Evolutionary conservation across 2,113 vertebrate species (phyloP).

Genomic region (Osmerus mordax): DNA sequence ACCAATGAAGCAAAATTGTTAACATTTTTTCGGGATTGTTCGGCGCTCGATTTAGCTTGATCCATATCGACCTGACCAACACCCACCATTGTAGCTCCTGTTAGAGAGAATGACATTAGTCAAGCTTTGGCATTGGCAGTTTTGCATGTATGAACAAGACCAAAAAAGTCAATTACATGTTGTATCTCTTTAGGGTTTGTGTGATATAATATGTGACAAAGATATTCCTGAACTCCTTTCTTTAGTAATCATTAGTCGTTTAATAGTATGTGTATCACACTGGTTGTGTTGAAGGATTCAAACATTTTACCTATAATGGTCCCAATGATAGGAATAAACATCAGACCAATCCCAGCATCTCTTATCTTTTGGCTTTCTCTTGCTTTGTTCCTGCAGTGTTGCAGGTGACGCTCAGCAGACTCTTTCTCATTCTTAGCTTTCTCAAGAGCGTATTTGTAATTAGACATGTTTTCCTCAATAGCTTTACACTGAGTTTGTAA

Average conservation of each 20-base stretch:
- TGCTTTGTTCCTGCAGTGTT: neutral
- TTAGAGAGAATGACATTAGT: neutral
- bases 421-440: neutral
- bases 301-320: neutral
- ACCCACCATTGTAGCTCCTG: conserved; percentile 11
- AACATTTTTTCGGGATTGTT: neutral
- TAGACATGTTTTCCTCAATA: neutral
- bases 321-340: conserved; percentile 9
- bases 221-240: too few species aligned
- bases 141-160: too few species aligned
- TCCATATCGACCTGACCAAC: neutral
- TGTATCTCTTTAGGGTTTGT: too few species aligned
- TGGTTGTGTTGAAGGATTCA: neutral
- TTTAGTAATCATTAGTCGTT: neutral
- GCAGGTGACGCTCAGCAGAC: neutral
- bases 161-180: too few species aligned
- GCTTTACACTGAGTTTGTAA: neutral
- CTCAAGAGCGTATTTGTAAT: neutral
- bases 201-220: too few species aligned
- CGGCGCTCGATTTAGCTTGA: neutral
- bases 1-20: neutral
- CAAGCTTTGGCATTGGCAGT: too few species aligned
- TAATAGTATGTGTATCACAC: neutral
- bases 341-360: conserved; percentile 6
- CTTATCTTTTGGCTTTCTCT: neutral